These are phyloP conservation scores for Ornithorhynchus anatinus DNA, from an alignment of 2,113 vertebrate species.

Conservation along the genomic window DNA sequence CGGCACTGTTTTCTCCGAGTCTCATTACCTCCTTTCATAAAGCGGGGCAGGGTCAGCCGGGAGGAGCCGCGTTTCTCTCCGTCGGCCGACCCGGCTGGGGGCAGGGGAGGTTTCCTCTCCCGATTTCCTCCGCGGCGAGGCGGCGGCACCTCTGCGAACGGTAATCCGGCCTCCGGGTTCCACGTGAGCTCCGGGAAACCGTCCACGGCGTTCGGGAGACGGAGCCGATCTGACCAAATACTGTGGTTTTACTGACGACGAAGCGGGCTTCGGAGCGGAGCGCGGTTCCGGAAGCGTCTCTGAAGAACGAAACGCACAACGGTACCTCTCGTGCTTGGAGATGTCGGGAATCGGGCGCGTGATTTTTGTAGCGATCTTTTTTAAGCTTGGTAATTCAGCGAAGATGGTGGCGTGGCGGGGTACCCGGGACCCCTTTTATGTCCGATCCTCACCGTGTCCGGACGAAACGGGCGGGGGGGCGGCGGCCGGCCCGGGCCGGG, in stretches of 20 bases:
- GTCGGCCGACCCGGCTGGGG: too few relatives aligned
- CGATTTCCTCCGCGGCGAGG: too few relatives aligned
- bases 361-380: conserved; percentile 34
- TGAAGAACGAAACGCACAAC: neutral
- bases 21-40: conserved; percentile 61
- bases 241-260: neutral
- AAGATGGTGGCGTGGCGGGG: conserved; percentile 16
- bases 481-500: too few relatives aligned
- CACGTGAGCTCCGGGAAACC: conserved; percentile 13
- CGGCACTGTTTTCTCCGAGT: conserved; percentile 53
- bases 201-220: neutral
- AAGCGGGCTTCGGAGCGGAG: conserved; percentile 19
- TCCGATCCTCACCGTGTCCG: conserved; percentile 10
- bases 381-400: conserved; percentile 26
- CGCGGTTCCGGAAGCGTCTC: conserved; percentile 17
- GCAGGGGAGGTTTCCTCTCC: too few relatives aligned
- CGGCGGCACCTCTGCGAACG: neutral
- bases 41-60: conserved; percentile 20
- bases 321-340: conserved; percentile 6
- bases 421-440: conserved; percentile 34
- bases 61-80: conserved; percentile 37
- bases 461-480: too few relatives aligned
- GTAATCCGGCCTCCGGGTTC: conserved; percentile 20
- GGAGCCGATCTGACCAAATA: conserved; percentile 25
- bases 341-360: conserved; percentile 20